phyloP scores from a whole-genome alignment of 2,797 vertebrate genomes.

The Hydrocynus forskahlii region DNA sequence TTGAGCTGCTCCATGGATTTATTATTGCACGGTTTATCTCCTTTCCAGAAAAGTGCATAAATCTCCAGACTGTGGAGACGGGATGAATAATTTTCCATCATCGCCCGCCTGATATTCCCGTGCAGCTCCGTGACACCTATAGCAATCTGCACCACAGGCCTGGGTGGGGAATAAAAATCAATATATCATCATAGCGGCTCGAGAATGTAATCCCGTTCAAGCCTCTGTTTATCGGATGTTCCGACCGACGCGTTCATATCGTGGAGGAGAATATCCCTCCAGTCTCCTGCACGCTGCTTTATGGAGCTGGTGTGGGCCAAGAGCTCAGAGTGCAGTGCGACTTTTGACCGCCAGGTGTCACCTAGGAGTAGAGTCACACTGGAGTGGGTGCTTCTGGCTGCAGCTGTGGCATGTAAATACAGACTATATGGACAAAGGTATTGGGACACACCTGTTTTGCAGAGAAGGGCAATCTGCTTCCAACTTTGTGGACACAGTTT shows the following conservation, averaged over 20 bases:
- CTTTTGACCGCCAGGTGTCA: slow-evolving; percentile 49
- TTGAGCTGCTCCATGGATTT: slow-evolving; percentile 22
- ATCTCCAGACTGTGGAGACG: slow-evolving; percentile 35
- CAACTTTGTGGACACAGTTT: too few relatives aligned
- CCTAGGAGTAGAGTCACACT: slow-evolving; percentile 37
- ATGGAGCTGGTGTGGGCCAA: slow-evolving; percentile 19
- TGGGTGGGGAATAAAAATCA: slow-evolving; percentile 58
- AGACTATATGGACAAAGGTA: too few relatives aligned
- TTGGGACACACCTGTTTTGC: too few relatives aligned
- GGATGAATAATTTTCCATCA: slow-evolving; percentile 46
- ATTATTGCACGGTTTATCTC: slow-evolving; percentile 26
- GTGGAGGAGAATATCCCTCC: slow-evolving; percentile 50
- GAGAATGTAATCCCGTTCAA: slow-evolving; percentile 55
- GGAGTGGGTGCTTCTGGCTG: too few relatives aligned
- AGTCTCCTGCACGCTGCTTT: slow-evolving; percentile 44
- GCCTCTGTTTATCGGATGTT: slow-evolving; percentile 59
- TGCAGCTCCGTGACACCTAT: slow-evolving; percentile 7
- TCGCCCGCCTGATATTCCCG: slow-evolving; percentile 39
- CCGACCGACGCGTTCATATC: slow-evolving; percentile 42
- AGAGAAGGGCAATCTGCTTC: too few relatives aligned
- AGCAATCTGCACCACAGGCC: slow-evolving; percentile 45
- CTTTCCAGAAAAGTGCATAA: slow-evolving; percentile 40
- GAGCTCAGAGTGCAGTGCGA: background rate
- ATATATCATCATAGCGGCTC: slow-evolving; percentile 62
- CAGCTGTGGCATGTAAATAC: background rate